These are phyloP conservation scores for Troides aeacus DNA, from an alignment of 2,888 invertebrate genomes.

Conservation along the genomic window DNA sequence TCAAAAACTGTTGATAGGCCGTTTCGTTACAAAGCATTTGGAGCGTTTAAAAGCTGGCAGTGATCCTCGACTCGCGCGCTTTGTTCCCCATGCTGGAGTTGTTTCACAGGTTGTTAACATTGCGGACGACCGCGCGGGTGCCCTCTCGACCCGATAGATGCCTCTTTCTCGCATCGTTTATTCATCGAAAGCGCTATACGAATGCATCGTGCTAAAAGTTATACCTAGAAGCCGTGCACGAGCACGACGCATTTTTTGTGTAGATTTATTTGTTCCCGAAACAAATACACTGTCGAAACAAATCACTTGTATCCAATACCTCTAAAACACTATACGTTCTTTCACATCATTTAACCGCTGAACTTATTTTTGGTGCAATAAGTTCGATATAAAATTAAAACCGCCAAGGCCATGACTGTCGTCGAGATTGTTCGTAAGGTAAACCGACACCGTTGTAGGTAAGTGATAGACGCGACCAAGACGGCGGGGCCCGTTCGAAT, in stretches of 20 bases:
- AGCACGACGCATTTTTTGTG: background rate
- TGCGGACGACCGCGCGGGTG: conserved; percentile 42
- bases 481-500: conserved; percentile 48
- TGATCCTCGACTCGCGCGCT: conserved; percentile 51
- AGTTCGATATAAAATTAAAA: background rate
- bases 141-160: conserved; percentile 41
- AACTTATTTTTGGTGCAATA: background rate
- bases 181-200: conserved; percentile 35
- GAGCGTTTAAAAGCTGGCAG: conserved; percentile 57
- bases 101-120: conserved; percentile 56
- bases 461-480: conserved; percentile 56
- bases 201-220: conserved; percentile 28
- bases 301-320: too few species aligned
- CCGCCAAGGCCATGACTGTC: conserved; percentile 46
- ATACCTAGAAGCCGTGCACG: background rate
- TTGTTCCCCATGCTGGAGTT: conserved; percentile 49
- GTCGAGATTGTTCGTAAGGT: conserved; percentile 41
- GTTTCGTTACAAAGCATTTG: conserved; percentile 49
- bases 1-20: conserved; percentile 53
- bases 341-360: too few species aligned
- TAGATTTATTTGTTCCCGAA: too few species aligned
- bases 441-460: conserved; percentile 44
- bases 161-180: conserved; percentile 39
- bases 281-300: too few species aligned
- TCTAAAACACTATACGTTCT: too few species aligned